Evolutionary conservation across 1,140 invertebrate genomes (phyloP).

Genomic region (Proales similis): DNA sequence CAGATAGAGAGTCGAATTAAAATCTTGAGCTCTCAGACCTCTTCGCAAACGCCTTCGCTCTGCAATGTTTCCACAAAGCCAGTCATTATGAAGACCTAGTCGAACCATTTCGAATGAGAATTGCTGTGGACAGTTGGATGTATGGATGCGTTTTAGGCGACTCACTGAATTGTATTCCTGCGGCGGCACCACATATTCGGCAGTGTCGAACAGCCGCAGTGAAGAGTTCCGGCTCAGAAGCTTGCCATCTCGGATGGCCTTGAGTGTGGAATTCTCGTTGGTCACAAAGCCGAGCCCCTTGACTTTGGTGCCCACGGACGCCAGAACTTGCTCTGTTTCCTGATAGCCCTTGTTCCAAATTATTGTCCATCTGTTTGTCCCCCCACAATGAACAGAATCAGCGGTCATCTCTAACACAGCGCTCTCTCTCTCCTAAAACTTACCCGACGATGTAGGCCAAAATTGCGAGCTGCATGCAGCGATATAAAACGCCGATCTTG

Average conservation of each 20-base stretch:
- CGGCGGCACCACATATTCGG: conserved; percentile 31
- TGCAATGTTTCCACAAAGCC: conserved; percentile 40
- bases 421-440: neutral
- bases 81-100: conserved; percentile 34
- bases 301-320: conserved; percentile 18
- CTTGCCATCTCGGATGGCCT: neutral
- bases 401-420: neutral
- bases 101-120: neutral
- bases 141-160: neutral
- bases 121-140: neutral
- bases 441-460: conserved; percentile 33
- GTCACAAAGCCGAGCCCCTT: conserved; percentile 14
- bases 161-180: conserved; percentile 18
- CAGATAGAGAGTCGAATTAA: neutral
- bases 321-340: neutral
- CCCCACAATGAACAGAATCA: neutral
- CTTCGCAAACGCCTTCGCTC: conserved; percentile 40
- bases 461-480: conserved; percentile 19
- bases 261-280: neutral
- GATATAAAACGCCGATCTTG: conserved; percentile 4
- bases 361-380: conserved; percentile 19
- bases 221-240: no score
- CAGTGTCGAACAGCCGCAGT: no score
- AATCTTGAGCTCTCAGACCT: neutral
- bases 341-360: conserved; percentile 33